phyloP scores from a whole-genome alignment of 1,140 invertebrate genomes.

The Procambarus clarkii region DNA sequence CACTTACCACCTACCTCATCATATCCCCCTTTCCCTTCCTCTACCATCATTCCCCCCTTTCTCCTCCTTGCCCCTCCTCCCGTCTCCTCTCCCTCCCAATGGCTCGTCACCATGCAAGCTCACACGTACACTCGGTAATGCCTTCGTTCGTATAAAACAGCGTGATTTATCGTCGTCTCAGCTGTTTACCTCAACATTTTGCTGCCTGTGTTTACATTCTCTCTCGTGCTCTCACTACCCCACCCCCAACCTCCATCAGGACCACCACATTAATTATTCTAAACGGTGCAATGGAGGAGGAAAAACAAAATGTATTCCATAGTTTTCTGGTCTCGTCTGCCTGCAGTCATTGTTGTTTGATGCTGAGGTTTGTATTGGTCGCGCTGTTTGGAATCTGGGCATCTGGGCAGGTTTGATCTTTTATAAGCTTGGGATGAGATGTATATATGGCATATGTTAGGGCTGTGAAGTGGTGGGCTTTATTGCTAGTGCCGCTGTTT shows the following conservation, averaged over 20 bases:
- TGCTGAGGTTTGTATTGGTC: no score
- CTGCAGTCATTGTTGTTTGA: background rate
- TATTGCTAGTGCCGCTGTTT: no score
- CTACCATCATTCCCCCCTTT: background rate
- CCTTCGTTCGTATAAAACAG: background rate
- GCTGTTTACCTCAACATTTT: background rate
- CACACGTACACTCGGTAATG: background rate
- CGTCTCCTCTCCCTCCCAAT: background rate
- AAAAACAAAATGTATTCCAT: no score
- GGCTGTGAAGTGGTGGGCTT: no score
- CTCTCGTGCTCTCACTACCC: background rate
- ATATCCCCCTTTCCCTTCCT: background rate
- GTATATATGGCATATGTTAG: no score
- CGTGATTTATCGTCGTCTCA: background rate
- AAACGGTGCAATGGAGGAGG: background rate
- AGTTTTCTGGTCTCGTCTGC: background rate
- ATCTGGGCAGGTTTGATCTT: no score
- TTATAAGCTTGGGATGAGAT: no score
- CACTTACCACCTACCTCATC: no score
- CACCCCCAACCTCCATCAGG: background rate
- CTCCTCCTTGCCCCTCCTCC: background rate
- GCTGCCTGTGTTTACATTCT: background rate
- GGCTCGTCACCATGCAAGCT: no score
- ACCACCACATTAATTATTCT: background rate
- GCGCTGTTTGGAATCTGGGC: no score